Conservation (phyloP, 2,113 vertebrate species). For the Anarrhichthys ocellatus region DNA sequence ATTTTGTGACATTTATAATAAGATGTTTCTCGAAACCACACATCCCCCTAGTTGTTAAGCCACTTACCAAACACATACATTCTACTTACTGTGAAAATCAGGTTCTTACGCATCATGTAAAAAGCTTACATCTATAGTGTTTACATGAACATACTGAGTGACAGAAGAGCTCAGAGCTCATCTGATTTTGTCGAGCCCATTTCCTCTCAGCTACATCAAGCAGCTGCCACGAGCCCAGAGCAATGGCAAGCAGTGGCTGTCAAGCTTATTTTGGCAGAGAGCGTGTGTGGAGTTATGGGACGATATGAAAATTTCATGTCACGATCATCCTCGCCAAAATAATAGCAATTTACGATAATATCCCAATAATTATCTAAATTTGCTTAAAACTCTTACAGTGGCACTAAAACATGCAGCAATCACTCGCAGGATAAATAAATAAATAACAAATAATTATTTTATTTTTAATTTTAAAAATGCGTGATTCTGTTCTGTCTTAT, state of each 20-base stretch:
- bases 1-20: background rate
- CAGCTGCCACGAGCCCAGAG: slow-evolving; percentile 22
- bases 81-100: background rate
- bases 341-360: background rate
- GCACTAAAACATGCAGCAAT: background rate
- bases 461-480: no score
- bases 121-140: slow-evolving; percentile 12
- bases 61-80: background rate
- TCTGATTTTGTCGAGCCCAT: slow-evolving; percentile 17
- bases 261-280: slow-evolving; percentile 3
- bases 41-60: background rate
- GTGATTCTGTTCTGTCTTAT: no score
- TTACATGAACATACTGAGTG: slow-evolving; percentile 14
- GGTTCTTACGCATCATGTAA: background rate
- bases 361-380: background rate
- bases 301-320: background rate
- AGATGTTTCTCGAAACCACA: slow-evolving; percentile 8
- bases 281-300: background rate
- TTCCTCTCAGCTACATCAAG: slow-evolving; percentile 21
- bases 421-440: no score
- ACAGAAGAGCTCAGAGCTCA: slow-evolving; percentile 10
- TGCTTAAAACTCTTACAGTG: background rate
- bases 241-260: slow-evolving; percentile 6
- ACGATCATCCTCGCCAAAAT: background rate
- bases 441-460: no score